Percentiles rank a stretch among this genome's conserved stretches.
Conservation (phyloP, 23 tunicate species). For the Botrylloides violaceus region DNA sequence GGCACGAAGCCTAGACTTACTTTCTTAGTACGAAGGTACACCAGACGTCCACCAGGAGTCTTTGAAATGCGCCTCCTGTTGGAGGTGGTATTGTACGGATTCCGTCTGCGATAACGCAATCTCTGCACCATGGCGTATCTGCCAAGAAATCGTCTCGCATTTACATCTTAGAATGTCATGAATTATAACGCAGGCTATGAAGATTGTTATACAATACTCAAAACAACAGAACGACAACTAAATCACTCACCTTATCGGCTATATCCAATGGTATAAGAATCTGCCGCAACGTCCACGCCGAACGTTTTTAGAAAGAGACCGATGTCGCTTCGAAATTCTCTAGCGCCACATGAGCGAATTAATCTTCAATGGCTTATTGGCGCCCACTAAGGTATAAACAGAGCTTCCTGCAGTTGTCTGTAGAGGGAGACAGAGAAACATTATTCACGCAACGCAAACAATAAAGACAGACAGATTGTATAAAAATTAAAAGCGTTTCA, state of each 20-base stretch:
- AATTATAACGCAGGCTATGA: no score
- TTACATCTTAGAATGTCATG: no score
- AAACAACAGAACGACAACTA: background rate
- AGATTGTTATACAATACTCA: no score
- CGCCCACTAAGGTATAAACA: no score
- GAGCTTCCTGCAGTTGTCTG: no score
- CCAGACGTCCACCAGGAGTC: constrained; percentile 98
- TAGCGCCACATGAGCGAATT: no score
- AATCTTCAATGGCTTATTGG: no score
- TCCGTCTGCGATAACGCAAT: constrained; percentile 74
- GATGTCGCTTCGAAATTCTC: background rate
- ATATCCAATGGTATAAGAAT: background rate
- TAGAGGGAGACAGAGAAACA: no score
- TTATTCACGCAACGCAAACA: no score
- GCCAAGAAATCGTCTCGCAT: no score
- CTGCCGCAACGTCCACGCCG: background rate
- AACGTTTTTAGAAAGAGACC: background rate
- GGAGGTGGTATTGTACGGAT: constrained; percentile 85
- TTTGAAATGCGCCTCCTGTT: constrained; percentile 78
- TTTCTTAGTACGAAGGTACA: constrained; percentile 73
- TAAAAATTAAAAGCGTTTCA: no score
- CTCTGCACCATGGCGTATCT: constrained; percentile 78
- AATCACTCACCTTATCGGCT: background rate
- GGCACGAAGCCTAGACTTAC: constrained; percentile 12
- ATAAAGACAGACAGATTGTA: no score